Base-by-base conservation (phyloP, 2,888 invertebrate species). In the Lypha dubia region DNA sequence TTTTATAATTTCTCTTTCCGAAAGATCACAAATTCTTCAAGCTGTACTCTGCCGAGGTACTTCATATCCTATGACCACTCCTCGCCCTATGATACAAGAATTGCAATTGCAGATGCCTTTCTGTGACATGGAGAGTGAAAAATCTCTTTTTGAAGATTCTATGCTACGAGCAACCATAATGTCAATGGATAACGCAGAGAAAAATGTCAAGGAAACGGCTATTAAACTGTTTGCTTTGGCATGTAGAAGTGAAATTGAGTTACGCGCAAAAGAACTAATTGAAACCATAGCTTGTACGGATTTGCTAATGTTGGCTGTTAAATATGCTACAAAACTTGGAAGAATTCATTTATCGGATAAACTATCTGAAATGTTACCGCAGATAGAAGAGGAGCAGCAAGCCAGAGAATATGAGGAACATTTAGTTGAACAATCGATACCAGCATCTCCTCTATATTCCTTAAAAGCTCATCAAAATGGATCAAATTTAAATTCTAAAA, bases 181-280 rank as follows among this genome's bases (percentile, higher is more conserved):
- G 88, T 93, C 94, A 1, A 92, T 94, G 0, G 94, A 94, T 3
- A 94, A 95, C 38, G 94, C 95, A 15, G 94, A 95, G n/a, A 95
- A 95, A 91, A 92, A 94, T 22, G 93, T 95, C 1, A 94, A 95
- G 86, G 96, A 97, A 90, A 94, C 96, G 6, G 94, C 98, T n/a
- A 94, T 98, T 87, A 97, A 97, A 92, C 92, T 98, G 62, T 98
- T 98, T 93, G 97, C 97, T 60, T 96, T 98, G 92, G 96, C 98
- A 1, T 97, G 97, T 89, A 95, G 96, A 87, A 95, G 95, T 87
- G 96, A 97, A 91, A 94, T 96, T 86, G 98, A 98, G 89, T 95
- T 95, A 88, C 94, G 98, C 51, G 98, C 98, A 0, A 93, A 97
- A 63, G 98, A 98, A 92, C 93, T 98, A 20, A 96, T 97, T 91